phyloP scores from a whole-genome alignment of 1,140 invertebrate genomes.

The Chrysoperla carnea region DNA sequence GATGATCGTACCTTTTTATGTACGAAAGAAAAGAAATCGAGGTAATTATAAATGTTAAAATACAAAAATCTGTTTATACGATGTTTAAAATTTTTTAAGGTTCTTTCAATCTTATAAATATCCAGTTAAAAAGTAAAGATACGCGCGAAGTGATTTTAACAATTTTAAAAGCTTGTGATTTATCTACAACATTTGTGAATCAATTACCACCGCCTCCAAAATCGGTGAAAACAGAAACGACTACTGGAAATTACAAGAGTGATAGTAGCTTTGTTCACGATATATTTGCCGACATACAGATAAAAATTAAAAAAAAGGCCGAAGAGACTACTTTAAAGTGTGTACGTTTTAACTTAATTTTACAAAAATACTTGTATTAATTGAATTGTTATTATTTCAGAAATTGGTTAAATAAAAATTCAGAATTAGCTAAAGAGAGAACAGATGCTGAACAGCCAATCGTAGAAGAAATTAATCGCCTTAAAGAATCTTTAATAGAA shows the following conservation, averaged over 20 bases:
- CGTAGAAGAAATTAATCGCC: constrained; percentile 41
- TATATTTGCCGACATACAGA: constrained; percentile 23
- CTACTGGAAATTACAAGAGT: constrained; percentile 28
- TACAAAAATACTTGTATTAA: constrained; percentile 4
- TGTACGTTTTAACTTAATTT: constrained; percentile 3
- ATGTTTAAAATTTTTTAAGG: constrained; percentile 23
- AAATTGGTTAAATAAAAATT: constrained; percentile 47
- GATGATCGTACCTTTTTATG: constrained; percentile 53
- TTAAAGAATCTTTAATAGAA: constrained; percentile 33
- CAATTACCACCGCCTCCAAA: constrained; percentile 29
- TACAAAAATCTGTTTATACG: background rate
- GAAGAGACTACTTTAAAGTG: constrained; percentile 26
- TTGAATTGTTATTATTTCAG: constrained; percentile 15
- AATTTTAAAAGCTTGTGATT: constrained; percentile 61
- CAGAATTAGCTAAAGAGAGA: constrained; percentile 36
- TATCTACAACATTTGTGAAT: constrained; percentile 69
- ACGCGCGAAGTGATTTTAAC: constrained; percentile 53
- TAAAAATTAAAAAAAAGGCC: constrained; percentile 28
- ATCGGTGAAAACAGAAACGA: constrained; percentile 2
- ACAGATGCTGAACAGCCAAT: constrained; percentile 38
- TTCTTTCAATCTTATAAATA: constrained; percentile 51
- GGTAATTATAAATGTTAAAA: constrained; percentile 17
- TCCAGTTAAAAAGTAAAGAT: constrained; percentile 46
- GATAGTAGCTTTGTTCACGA: constrained; percentile 29
- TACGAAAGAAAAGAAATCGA: constrained; percentile 39